Evolutionary conservation across 1,140 invertebrate species (phyloP).

Genomic region (Hyles euphorbiae): DNA sequence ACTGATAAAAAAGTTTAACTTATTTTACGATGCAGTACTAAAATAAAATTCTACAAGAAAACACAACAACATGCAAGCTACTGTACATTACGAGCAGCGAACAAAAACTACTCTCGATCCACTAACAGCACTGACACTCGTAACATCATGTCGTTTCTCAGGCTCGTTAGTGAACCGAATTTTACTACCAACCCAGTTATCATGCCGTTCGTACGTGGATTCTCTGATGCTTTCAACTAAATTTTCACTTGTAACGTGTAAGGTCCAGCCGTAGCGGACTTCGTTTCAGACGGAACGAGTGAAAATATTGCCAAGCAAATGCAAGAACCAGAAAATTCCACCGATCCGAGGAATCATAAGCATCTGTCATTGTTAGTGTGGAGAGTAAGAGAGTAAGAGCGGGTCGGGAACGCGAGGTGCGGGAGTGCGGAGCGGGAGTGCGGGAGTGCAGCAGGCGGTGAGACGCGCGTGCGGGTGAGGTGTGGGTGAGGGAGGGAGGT

Average conservation of each 20-base stretch:
- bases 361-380: background rate
- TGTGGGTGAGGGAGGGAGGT: conserved; percentile 15
- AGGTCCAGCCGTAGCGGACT: too few species aligned
- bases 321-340: conserved; percentile 6
- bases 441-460: conserved; percentile 16
- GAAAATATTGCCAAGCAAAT: background rate
- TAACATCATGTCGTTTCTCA: too few species aligned
- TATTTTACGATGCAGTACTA: too few species aligned
- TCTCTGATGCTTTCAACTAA: background rate
- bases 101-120: too few species aligned
- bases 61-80: too few species aligned
- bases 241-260: too few species aligned
- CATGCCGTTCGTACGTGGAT: conserved; percentile 2
- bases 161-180: too few species aligned
- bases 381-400: conserved; percentile 3
- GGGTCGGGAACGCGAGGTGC: background rate
- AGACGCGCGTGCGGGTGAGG: conserved; percentile 9
- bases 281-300: too few species aligned
- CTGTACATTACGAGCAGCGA: too few species aligned
- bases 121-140: too few species aligned
- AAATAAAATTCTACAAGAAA: too few species aligned
- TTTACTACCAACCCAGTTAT: background rate
- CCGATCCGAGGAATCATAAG: conserved; percentile 2
- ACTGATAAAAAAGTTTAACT: too few species aligned
- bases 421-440: conserved; percentile 12